Percentiles rank a stretch among this genome's conserved stretches.
Conservation (phyloP, 2,888 invertebrate species). For the Eupsilia transversa region DNA sequence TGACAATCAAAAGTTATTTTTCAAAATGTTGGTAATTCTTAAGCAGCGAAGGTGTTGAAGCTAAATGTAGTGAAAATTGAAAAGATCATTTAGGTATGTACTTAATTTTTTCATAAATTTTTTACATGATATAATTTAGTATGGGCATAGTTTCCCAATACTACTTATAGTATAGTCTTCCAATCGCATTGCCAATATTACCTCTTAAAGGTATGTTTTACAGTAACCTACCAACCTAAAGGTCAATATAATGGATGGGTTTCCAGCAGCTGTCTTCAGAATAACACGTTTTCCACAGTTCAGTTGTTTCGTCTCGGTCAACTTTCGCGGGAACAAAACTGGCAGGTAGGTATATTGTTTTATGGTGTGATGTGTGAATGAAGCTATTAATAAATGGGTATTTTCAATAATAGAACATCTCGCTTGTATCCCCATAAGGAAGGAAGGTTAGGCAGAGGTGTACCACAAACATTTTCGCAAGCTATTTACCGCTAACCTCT, state of each 20-base stretch:
- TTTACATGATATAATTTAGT: neutral
- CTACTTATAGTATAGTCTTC: neutral
- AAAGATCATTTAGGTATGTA: neutral
- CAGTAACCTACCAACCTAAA: slow-evolving; percentile 26
- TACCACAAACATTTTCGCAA: neutral
- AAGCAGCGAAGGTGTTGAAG: neutral
- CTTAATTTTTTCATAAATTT: neutral
- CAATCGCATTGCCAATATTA: neutral
- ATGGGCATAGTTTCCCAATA: neutral
- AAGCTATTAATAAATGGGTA: neutral
- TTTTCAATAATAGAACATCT: neutral
- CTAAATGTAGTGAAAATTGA: neutral
- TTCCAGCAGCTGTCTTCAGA: slow-evolving; percentile 17
- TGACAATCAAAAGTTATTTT: neutral
- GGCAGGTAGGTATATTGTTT: neutral
- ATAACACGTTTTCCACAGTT: slow-evolving; percentile 43
- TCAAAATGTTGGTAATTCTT: too few relatives aligned
- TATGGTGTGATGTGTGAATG: neutral
- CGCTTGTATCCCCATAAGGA: neutral
- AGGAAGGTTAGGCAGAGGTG: neutral
- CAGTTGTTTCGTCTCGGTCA: slow-evolving; percentile 5
- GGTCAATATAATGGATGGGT: slow-evolving; percentile 31
- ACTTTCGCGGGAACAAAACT: slow-evolving; percentile 31
- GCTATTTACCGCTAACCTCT: too few relatives aligned
- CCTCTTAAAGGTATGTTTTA: slow-evolving; percentile 4